Evolutionary conservation across 1,140 invertebrate genomes (phyloP), one percentile per base, ranked within the genome.

Genomic region (Piezodorus guildinii): DNA sequence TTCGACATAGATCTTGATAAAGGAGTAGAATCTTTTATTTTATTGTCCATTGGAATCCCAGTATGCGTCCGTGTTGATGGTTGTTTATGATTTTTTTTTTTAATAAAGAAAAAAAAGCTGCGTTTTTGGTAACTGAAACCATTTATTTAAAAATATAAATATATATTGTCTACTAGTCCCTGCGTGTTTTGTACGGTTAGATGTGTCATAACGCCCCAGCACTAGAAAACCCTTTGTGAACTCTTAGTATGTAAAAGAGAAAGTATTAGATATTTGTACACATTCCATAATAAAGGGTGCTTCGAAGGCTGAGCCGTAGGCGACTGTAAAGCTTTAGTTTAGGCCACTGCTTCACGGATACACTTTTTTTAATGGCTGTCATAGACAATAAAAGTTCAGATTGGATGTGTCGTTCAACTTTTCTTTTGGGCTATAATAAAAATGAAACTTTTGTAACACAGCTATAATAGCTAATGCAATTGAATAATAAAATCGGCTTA

Each of bases 331-430:
- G 34, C 34, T 39, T 39, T 39, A 39, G 34, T 39, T 39, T 39
- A 39, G 34, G 34, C 23, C 15, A 15, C 15, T 56, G 52, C 52
- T 56, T 56, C 52, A 56, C 23, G 52, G 23, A 56, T 19, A 10
- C 52, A 34, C 21, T 61, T 61, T 45, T 34, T 21, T n/a, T 45
- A 45, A 61, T 21, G 39, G 60, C 60, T 61, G 60, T 61, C 44
- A 61, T 46, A 45, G 60, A 61, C 60, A 61, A 61, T 61, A 61
- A 61, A 61, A 23, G n/a, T 46, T 30, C 27, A 30, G 27, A 30
- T 30, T 30, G 27, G 27, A 30, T 30, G 27, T 30, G 8, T 30
- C 27, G 27, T 30, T 30, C 52, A 23, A 56, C 34, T 10, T 1
- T 39, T 10, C 2, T 10, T 39, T 39, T 39, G 34, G 34, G 34